Base-by-base conservation (phyloP, 2,113 vertebrate genomes). In the Ceyx melanurus region DNA sequence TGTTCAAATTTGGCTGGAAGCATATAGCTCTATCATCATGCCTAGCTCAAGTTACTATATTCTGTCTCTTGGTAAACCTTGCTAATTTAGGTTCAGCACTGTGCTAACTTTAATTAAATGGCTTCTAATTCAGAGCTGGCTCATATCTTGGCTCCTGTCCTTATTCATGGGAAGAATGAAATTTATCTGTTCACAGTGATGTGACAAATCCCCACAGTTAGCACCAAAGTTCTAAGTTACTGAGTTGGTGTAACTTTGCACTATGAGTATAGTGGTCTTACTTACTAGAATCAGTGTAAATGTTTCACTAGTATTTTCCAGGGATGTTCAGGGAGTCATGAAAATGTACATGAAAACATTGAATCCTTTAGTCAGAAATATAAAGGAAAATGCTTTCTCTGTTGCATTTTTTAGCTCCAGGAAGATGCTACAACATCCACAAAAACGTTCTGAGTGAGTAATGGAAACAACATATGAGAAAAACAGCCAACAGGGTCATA, bases 61-160 rank as follows among this genome's bases (percentile, higher is more conserved):
- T 42, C 71, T 88, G 71, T 54, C 67, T 88, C 50, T 66, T 85
- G 67, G 87, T 79, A 94, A 91, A 84, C 58, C 79, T 80, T 82
- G 50, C 25, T 91, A 74, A 95, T 95, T 82, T 89, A 54, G 31
- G 85, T 74, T 94, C 89, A 95, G 51, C 60, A 45, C 50, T 8
- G 10, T 57, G 60, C 31, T 94, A 87, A 57, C 78, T 92, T 89
- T 94, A 92, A 92, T 94, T 85, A 95, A 91, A 96, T 76, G 33
- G 11, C 75, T 89, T 84, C 78, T 58, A 61, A 66, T 94, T 95
- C 46, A 80, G 67, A 92, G 31, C n/a, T 89, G 26, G 26, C 66
- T 96, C 31, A 28, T 79, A 66, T 61, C 78, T 83, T 94, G 77
- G 92, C 67, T 94, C 10, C 7, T 66, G 8, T 61, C 45, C 66